phyloP scores from a whole-genome alignment of 2,888 invertebrate species.

The Agrotis clavis region DNA sequence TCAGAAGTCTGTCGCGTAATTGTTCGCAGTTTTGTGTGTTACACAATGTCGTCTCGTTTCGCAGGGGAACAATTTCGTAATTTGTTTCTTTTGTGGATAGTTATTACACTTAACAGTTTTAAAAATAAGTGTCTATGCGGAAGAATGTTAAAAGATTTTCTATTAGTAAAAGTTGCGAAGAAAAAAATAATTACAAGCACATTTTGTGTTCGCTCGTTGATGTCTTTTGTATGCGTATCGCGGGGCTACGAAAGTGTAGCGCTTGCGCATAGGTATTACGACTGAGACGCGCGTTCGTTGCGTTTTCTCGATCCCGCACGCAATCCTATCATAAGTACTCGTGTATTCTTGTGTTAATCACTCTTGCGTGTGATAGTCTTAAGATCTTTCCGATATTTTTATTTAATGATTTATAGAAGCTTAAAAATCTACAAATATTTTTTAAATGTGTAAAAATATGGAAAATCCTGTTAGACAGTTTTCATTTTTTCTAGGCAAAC shows the following conservation, averaged over 20 bases:
- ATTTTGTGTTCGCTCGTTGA: constrained; percentile 76
- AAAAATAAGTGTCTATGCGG: constrained; percentile 8
- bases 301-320: constrained; percentile 69
- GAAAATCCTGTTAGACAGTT: constrained; percentile 34
- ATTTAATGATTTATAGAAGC: constrained; percentile 22
- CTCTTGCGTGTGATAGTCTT: constrained; percentile 54
- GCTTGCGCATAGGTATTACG: constrained; percentile 53
- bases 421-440: background rate
- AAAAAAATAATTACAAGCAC: constrained; percentile 31
- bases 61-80: constrained; percentile 74
- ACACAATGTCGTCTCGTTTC: constrained; percentile 77
- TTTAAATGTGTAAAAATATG: background rate
- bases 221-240: constrained; percentile 83
- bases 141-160: constrained; percentile 29
- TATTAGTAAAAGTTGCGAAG: constrained; percentile 17
- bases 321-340: constrained; percentile 49
- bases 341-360: constrained; percentile 38
- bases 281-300: constrained; percentile 56
- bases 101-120: constrained; percentile 8
- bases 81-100: constrained; percentile 59
- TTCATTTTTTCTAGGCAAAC: constrained; percentile 44
- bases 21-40: constrained; percentile 73
- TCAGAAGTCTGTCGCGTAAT: constrained; percentile 79
- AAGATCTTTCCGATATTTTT: constrained; percentile 51
- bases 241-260: constrained; percentile 72